These are phyloP conservation scores for Venustoraphidia nigricollis DNA, from an alignment of 2,888 invertebrate genomes.

Conservation along the genomic window DNA sequence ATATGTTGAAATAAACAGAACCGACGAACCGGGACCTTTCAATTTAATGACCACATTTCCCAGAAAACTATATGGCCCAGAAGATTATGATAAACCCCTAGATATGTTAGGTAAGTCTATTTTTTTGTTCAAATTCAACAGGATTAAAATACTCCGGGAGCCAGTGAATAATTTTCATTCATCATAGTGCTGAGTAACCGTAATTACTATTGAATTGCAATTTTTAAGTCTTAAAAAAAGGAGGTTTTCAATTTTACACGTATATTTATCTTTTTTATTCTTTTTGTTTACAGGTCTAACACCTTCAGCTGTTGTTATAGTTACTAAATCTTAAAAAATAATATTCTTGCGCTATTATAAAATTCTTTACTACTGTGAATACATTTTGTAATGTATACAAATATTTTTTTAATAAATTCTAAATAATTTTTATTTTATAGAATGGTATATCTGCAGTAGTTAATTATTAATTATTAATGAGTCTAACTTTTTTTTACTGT, in stretches of 20 bases:
- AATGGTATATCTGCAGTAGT: too few species aligned
- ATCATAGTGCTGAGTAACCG: neutral
- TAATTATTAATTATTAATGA: too few species aligned
- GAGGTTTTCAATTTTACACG: too few species aligned
- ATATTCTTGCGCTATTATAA: slow-evolving; percentile 1
- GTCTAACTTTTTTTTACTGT: too few species aligned
- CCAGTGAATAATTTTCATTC: neutral
- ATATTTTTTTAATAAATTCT: neutral
- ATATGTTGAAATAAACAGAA: slow-evolving; percentile 72
- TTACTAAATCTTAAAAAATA: slow-evolving; percentile 37
- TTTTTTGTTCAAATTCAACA: neutral
- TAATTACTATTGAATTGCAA: neutral
- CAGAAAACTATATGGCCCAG: slow-evolving; percentile 65
- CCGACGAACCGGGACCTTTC: slow-evolving; percentile 52
- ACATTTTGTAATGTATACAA: slow-evolving; percentile 1
- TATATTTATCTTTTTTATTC: neutral
- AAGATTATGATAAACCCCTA: slow-evolving; percentile 81
- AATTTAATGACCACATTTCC: slow-evolving; percentile 87
- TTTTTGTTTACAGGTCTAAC: slow-evolving; percentile 49
- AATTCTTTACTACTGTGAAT: slow-evolving; percentile 3
- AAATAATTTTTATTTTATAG: neutral
- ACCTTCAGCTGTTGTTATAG: slow-evolving; percentile 70
- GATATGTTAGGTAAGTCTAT: slow-evolving; percentile 53
- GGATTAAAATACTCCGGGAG: too few species aligned
- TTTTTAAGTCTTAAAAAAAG: neutral